A percentile compares a stretch with the other conserved stretches of the same genome.
These are phyloP conservation scores for Penaeus monodon DNA, from an alignment of 2,888 invertebrate genomes.

Conservation along the genomic window DNA sequence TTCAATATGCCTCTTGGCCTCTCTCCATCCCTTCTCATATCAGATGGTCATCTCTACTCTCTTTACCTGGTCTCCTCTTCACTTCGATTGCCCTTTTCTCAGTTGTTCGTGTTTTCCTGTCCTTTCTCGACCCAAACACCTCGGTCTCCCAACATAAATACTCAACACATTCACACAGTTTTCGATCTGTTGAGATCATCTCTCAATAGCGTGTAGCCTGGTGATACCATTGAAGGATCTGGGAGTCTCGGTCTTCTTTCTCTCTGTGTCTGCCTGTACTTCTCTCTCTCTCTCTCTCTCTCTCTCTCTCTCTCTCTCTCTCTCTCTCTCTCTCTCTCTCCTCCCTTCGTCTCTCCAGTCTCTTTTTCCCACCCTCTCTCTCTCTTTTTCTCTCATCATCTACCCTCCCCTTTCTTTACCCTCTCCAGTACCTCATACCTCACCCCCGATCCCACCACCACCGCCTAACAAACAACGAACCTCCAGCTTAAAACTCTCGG, in stretches of 20 bases:
- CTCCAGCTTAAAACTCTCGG: not conserved
- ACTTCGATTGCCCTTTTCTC: not conserved
- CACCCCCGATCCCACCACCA: not conserved
- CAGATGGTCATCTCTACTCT: not conserved
- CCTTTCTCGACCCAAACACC: not conserved
- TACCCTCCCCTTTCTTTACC: not conserved
- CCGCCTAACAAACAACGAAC: not conserved
- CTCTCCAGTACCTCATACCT: not conserved
- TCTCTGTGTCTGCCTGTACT: too few relatives aligned
- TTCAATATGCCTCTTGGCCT: constrained; percentile 12
- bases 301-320: not conserved
- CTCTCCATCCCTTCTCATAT: not conserved
- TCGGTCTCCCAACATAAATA: too few relatives aligned
- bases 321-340: not conserved
- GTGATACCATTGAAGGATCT: too few relatives aligned
- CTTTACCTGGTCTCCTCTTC: not conserved
- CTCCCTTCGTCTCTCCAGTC: too few relatives aligned
- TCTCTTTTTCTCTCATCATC: not conserved
- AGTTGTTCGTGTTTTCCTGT: not conserved
- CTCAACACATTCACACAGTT: too few relatives aligned
- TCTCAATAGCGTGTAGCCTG: too few relatives aligned
- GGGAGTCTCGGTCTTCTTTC: too few relatives aligned
- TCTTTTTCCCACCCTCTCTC: not conserved
- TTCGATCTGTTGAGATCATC: too few relatives aligned
- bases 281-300: not conserved